Evolutionary conservation across 2,113 vertebrate species (phyloP), one percentile per base, ranked within the genome.

Genomic region (Neolamprologus sp.): DNA sequence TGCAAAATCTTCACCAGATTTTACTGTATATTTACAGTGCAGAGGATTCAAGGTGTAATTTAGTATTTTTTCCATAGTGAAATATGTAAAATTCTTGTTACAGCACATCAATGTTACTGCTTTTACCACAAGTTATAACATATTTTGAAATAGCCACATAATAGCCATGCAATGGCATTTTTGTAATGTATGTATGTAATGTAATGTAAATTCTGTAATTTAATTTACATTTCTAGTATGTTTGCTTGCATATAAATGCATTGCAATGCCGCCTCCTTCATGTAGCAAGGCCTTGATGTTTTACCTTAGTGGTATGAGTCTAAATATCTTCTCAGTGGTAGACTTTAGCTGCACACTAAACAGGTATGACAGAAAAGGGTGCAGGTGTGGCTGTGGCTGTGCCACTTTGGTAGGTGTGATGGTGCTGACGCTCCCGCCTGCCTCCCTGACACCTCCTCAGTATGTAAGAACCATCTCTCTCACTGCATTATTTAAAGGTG

Each of bases 401-500:
- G 92, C 89, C 86, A 85, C 86, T 82, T 85, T 81, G 88, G 49
- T 80, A 63, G 90, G 88, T 92, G 89, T 81, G 85, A 53, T 23
- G 85, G 82, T 60, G 82, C 87, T 87, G 86, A 93, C 13, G 75
- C 45, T 91, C 84, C 90, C 84, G 82, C 81, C 88, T 79, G 93
- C 92, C 58, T 63, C 17, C 31, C 58, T 93, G 92, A 93, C 90
- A 93, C 88, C 92, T 94, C 90, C 87, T 94, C 91, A 85, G 86
- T 92, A 88, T 92, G 91, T 92, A 94, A 84, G 86, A 95, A 86
- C 73, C 90, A 85, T 91, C 94, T 87, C 89, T 85, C 87, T 28
- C 81, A 11, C 86, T 96, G 93, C 91, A 95, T 95, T 94, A 94
- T 95, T 95, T 93, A 96, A 95, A 89, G 87, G 49, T 83, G 57